A percentile compares a stretch with the other conserved stretches of the same genome.
These are phyloP conservation scores for Ethmia dodecea DNA, from an alignment of 2,888 invertebrate genomes.

Conservation along the genomic window DNA sequence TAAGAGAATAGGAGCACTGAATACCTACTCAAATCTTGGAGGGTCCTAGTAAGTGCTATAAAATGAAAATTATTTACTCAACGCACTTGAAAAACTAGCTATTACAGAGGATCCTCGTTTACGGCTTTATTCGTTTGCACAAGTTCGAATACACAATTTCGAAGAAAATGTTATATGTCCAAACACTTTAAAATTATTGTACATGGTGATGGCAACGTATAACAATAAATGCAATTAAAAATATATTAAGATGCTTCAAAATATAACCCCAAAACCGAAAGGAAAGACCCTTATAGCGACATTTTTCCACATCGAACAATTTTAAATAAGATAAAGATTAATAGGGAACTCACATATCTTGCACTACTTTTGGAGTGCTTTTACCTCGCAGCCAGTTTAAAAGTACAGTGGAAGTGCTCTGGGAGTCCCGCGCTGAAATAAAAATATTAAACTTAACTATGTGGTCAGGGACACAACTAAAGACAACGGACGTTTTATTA, in stretches of 20 bases:
- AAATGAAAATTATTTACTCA: too few relatives aligned
- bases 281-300: not conserved
- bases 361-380: conserved; percentile 81
- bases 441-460: conserved; percentile 13
- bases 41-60: too few relatives aligned
- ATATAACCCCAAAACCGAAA: not conserved
- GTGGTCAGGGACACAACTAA: too few relatives aligned
- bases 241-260: not conserved
- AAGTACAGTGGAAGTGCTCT: conserved; percentile 87
- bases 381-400: conserved; percentile 90
- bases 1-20: too few relatives aligned
- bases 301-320: not conserved
- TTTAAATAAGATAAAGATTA: not conserved
- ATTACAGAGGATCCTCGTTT: too few relatives aligned
- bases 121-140: conserved; percentile 23
- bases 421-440: conserved; percentile 84
- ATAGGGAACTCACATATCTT: conserved; percentile 60
- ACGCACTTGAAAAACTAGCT: too few relatives aligned
- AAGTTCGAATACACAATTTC: conserved; percentile 39
- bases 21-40: too few relatives aligned
- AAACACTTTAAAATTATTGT: conserved; percentile 46
- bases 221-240: conserved; percentile 35
- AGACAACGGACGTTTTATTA: too few relatives aligned
- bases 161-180: conserved; percentile 31
- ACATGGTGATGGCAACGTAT: conserved; percentile 38